Evolutionary conservation across 2,888 invertebrate species (phyloP).

Genomic region (Digitonthophagus gazella): DNA sequence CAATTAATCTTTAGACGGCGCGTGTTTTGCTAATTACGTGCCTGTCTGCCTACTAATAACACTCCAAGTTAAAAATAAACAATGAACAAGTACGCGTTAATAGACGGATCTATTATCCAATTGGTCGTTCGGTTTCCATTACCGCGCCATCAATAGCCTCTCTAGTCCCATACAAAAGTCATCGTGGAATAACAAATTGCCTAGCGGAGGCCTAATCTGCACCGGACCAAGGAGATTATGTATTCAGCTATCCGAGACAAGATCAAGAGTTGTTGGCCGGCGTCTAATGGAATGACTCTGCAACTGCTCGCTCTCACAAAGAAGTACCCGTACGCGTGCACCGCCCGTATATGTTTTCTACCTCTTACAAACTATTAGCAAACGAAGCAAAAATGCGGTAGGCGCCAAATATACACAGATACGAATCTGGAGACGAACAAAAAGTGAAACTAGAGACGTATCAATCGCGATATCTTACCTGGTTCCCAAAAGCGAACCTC

Average conservation of each 20-base stretch:
- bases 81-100: background rate
- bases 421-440: constrained; percentile 2
- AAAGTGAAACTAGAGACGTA: constrained; percentile 1
- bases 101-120: background rate
- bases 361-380: constrained; percentile 2
- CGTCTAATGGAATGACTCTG: constrained; percentile 16
- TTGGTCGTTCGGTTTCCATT: background rate
- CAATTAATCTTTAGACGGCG: background rate
- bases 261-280: constrained; percentile 15
- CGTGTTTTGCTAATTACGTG: background rate
- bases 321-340: constrained; percentile 9
- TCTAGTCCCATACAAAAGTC: constrained; percentile 18
- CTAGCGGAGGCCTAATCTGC: constrained; percentile 20
- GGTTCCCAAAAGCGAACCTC: background rate
- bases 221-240: constrained; percentile 15
- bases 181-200: constrained; percentile 24
- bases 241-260: constrained; percentile 14
- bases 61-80: background rate
- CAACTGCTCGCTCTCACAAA: constrained; percentile 1
- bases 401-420: constrained; percentile 3
- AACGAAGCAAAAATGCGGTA: constrained; percentile 7
- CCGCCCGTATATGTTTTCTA: background rate
- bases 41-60: background rate
- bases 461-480: constrained; percentile 14
- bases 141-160: background rate